Evolutionary conservation across 2,113 vertebrate species (phyloP).

Genomic region (Tetraodon nigroviridis): DNA sequence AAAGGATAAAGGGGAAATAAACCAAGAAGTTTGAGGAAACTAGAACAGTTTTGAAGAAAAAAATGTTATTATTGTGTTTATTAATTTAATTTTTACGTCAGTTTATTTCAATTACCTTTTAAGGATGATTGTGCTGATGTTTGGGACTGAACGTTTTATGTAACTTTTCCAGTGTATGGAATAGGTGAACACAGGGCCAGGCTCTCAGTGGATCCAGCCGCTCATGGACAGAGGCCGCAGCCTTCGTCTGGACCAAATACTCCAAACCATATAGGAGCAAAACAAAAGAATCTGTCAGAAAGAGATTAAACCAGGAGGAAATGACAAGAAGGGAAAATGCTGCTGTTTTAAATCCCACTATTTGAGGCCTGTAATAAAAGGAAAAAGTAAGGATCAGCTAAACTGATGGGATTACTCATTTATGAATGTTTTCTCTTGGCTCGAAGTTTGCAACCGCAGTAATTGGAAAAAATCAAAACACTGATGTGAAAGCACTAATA

Average conservation of each 20-base stretch:
- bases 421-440: neutral
- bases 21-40: too few species aligned
- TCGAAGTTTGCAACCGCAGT: neutral
- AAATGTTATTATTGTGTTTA: neutral
- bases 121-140: neutral
- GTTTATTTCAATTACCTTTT: too few species aligned
- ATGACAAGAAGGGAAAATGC: conserved; percentile 11
- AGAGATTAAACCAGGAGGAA: neutral
- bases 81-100: neutral
- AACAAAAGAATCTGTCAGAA: conserved; percentile 41
- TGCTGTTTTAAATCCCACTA: conserved; percentile 12
- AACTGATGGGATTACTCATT: conserved; percentile 11
- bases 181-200: conserved; percentile 46
- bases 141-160: conserved; percentile 10
- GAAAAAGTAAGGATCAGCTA: neutral
- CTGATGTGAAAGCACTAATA: neutral
- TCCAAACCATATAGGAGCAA: conserved; percentile 35
- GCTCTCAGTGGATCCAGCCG: conserved; percentile 64
- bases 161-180: conserved; percentile 61
- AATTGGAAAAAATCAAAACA: neutral
- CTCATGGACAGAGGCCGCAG: conserved; percentile 36
- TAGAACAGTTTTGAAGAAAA: too few species aligned
- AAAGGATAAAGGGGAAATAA: too few species aligned
- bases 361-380: conserved; percentile 21
- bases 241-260: conserved; percentile 51